A percentile compares a stretch with the other conserved stretches of the same genome.
Evolutionary conservation across 1,140 invertebrate species (phyloP).

Genomic region (Plutomurus gul): DNA sequence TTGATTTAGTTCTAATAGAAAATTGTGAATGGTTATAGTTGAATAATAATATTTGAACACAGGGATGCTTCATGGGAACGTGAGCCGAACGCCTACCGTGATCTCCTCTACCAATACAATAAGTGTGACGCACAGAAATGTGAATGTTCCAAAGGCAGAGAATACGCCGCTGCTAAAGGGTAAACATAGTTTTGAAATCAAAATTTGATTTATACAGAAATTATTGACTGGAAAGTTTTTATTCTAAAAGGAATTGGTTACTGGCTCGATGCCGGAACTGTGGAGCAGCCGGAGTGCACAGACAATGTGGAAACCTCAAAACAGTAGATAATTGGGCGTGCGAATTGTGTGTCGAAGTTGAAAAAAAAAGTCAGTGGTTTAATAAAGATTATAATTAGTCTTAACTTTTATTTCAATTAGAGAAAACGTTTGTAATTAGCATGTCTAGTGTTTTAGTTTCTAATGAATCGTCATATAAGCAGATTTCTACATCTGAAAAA

Average conservation of each 20-base stretch:
- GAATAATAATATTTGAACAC: conserved; percentile 34
- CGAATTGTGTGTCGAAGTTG: conserved; percentile 26
- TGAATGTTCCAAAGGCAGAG: conserved; percentile 64
- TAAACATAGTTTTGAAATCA: too few species aligned
- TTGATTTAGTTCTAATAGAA: too few species aligned
- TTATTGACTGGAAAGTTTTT: too few species aligned
- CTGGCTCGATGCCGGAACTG: conserved; percentile 63
- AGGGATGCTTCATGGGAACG: conserved; percentile 71
- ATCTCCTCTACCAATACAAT: conserved; percentile 64
- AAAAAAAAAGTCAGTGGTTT: conserved; percentile 14
- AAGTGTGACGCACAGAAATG: conserved; percentile 65
- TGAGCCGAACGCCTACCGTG: conserved; percentile 67
- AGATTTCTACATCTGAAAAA: too few species aligned
- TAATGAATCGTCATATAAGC: too few species aligned
- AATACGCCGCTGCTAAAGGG: background rate
- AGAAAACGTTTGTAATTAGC: background rate
- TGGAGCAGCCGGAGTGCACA: conserved; percentile 65
- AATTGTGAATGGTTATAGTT: background rate
- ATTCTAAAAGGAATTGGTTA: conserved; percentile 61
- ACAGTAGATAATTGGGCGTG: conserved; percentile 51
- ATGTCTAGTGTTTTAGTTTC: background rate
- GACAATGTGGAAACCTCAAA: conserved; percentile 60
- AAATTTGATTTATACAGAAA: too few species aligned
- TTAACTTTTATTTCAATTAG: background rate
- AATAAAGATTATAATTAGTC: background rate